Base-by-base conservation (phyloP, 1,140 invertebrate genomes). In the Helicoverpa zea region DNA sequence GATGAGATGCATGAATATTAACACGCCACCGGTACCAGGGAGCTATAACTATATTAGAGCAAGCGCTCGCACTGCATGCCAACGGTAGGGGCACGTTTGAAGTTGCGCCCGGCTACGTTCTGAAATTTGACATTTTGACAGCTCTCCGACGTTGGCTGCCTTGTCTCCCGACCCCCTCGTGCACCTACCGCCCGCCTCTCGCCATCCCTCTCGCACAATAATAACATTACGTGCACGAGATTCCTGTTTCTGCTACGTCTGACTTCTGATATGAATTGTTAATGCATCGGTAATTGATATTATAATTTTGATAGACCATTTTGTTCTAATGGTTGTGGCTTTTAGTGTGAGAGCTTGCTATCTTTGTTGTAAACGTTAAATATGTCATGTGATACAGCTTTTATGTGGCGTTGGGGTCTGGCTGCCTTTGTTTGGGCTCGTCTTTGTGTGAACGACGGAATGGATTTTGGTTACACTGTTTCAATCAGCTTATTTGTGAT, bases 91-190 rank as follows among this genome's bases (percentile, higher is more conserved):
- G 91, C 92, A 92, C 93, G 93, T 93, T 94, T 93, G 89, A 94
- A 94, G 89, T 93, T 90, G 91, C 90, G 92, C 91, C 89, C 87
- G 87, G 89, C 75, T 77, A 77, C 90, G 90, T 92, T 92, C 93
- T 93, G 92, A 95, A 95, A 95, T 95, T 95, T 95, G 95, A 95
- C 95, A 92, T 95, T 95, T 95, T 95, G 95, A 95, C 95, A 95
- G 95, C 89, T 92, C 91, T 89, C 93, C 93, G 92, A 91, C 92
- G 93, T 88, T 89, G 88, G 86, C 86, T 91, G 94, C 91, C 88
- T 89, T 89, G 85, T 86, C 88, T 85, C 89, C 88, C 61, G 63
- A 78, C 81, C 83, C 85, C 78, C 83, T 83, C 79, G 86, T 83
- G 54, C 89, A 63, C 82, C 77, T 83, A 72, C 59, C 74, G n/a